Evolutionary conservation across 2,888 invertebrate species (phyloP).

Genomic region (Zootermopsis nevadensis): DNA sequence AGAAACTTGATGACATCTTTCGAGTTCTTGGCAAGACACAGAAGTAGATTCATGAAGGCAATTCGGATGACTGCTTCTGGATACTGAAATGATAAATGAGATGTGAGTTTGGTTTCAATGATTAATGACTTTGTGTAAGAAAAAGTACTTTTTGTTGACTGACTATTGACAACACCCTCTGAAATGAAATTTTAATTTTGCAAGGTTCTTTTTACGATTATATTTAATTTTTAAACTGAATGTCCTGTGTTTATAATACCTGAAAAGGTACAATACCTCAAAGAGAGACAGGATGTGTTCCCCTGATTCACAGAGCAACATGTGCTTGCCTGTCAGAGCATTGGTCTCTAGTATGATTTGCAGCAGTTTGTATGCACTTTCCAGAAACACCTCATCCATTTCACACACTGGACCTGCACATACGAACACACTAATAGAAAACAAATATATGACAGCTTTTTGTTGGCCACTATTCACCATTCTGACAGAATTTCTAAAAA

Average conservation of each 20-base stretch:
- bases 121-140: too few relatives aligned
- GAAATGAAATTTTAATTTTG: too few relatives aligned
- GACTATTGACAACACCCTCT: too few relatives aligned
- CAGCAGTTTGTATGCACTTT: slow-evolving; percentile 1
- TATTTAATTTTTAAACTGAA: too few relatives aligned
- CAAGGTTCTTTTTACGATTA: too few relatives aligned
- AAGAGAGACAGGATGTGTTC: not conserved
- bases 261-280: slow-evolving; percentile 9
- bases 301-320: slow-evolving; percentile 13
- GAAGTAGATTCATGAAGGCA: not conserved
- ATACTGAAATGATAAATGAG: slow-evolving; percentile 8
- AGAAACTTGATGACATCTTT: slow-evolving; percentile 3
- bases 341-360: not conserved
- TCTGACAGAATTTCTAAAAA: not conserved
- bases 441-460: too few relatives aligned
- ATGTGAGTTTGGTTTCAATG: too few relatives aligned
- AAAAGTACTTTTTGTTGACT: too few relatives aligned
- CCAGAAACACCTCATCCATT: slow-evolving; percentile 9
- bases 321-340: not conserved
- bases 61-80: not conserved
- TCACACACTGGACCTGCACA: slow-evolving; percentile 3
- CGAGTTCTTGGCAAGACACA: slow-evolving; percentile 3
- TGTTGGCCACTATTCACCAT: too few relatives aligned
- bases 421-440: too few relatives aligned
- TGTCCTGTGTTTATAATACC: too few relatives aligned